Base-by-base conservation (phyloP, 2,888 invertebrate genomes). In the Crossocerus cetratus region DNA sequence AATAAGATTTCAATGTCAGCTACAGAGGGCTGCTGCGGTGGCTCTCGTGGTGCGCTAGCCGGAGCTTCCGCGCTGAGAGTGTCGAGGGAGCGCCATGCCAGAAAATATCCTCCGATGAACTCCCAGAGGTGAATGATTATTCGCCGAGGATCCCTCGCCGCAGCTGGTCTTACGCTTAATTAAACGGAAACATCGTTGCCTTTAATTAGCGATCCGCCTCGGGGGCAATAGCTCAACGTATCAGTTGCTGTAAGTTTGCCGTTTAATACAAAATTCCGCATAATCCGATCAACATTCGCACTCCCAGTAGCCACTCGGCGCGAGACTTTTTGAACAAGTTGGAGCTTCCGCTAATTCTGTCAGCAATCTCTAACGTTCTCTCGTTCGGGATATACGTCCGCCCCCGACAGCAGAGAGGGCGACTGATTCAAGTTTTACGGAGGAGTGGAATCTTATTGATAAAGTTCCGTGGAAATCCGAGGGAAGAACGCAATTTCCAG, bases 1-100 rank as follows among this genome's bases (percentile, higher is more conserved):
- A 63, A 63, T 63, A 22, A n/a, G 43, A 63, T 63, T 42, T 63
- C 43, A 42, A 55, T 57, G 55, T 32, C 14, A 49, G 49, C 49
- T 49, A 16, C n/a, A n/a, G 32, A 32, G 3, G 8, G 32, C 32
- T 32, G 32, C 32, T 32, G 32, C 8, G 8, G 5, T 32, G 4
- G 49, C 21, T 16, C n/a, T 54, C 16, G 22, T 32, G 21, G n/a
- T 32, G 44, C 49, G 42, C 18, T 32, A 23, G 13, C 21, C 63
- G 55, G 53, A 63, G 43, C 43, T 55, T 54, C 2, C 13, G 42
- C 42, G 14, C 20, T 3, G 49, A 32, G 32, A 32, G 32, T 8
- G 8, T 2, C 32, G 32, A 32, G 32, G 32, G 32, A 32, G 32
- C 32, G 32, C 11, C 32, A 32, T 32, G 32, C 2, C 13, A 55